Evolutionary conservation across 2,113 vertebrate species (phyloP), one percentile per base, ranked within the genome.

Genomic region (Sardina pilchardus): DNA sequence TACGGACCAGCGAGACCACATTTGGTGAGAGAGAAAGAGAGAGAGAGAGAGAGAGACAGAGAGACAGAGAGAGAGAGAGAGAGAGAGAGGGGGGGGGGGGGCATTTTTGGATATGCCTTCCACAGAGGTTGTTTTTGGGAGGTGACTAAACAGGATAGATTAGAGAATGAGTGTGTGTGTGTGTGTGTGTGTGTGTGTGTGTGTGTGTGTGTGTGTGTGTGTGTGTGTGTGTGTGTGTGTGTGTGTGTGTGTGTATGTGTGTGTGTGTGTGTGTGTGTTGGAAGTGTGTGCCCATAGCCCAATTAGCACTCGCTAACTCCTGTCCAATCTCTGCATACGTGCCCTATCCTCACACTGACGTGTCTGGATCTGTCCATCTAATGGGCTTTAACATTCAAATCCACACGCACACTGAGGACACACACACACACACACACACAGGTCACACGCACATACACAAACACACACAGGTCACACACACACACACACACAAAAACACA

Each of bases 191-290:
- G 50, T 53, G 50, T 53, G 50, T 53, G 50, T 59, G 53, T 59
- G 53, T 59, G 17, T 59, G 17, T 59, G 53, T 59, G 53, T 59
- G 53, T 59, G 53, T 59, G 19, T 59, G 53, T 59, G 53, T 59
- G 53, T 59, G 53, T 59, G 53, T 59, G 53, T 59, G 53, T 59
- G 53, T 59, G 53, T 59, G 53, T 59, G 53, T 59, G 53, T 59
- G 53, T 59, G 53, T 21, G 17, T 59, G 53, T 59, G 17, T 59
- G 1, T 59, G 16, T 59, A 1, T 50, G 48, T 50, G 53, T 59
- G 53, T 59, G 53, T 59, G 53, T 59, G 53, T 59, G 53, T 59
- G 53, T 59, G 53, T 59, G 53, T 59, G 53, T 59, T 17, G 39
- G 4, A 5, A 21, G 53, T 21, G 53, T n/a, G 53, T 59, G 53